These are phyloP conservation scores for Philypnodon macrostomus DNA, from an alignment of 2,797 vertebrate species.

Conservation along the genomic window DNA sequence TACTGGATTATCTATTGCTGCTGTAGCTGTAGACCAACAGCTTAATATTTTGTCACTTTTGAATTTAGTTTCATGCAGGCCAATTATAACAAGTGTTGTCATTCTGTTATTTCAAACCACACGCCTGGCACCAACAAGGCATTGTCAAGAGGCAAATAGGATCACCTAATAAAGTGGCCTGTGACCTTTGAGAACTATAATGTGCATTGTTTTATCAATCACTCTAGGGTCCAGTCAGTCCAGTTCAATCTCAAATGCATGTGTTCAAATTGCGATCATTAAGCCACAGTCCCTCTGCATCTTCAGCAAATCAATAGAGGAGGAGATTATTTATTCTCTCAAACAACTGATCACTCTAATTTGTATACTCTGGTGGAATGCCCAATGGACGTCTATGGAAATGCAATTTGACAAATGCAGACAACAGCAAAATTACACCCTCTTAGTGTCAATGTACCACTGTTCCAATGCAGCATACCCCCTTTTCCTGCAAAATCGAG, in stretches of 20 bases:
- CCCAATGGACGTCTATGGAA: conserved; percentile 29
- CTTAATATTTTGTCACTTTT: no score
- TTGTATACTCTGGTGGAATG: conserved; percentile 38
- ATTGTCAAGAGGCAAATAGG: no score
- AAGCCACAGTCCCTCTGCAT: conserved; percentile 22
- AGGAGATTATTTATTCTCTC: conserved; percentile 48
- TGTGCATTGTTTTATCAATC: neutral
- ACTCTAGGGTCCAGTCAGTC: conserved; percentile 3
- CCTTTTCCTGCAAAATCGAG: no score
- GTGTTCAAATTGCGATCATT: conserved; percentile 22
- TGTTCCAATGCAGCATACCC: no score
- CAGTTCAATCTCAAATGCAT: conserved; percentile 25
- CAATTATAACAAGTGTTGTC: no score
- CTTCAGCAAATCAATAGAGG: conserved; percentile 43
- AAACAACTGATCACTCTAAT: conserved; percentile 47
- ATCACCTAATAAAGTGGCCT: no score
- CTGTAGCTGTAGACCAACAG: no score
- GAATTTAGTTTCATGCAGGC: no score
- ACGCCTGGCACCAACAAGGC: no score
- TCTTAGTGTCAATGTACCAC: conserved; percentile 30
- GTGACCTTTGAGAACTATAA: neutral
- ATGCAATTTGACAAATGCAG: conserved; percentile 5
- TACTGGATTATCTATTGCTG: no score
- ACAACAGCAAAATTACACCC: neutral
- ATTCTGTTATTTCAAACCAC: no score